Conservation (phyloP, 1,140 invertebrate genomes). For the Drosophila equinoxialis region DNA sequence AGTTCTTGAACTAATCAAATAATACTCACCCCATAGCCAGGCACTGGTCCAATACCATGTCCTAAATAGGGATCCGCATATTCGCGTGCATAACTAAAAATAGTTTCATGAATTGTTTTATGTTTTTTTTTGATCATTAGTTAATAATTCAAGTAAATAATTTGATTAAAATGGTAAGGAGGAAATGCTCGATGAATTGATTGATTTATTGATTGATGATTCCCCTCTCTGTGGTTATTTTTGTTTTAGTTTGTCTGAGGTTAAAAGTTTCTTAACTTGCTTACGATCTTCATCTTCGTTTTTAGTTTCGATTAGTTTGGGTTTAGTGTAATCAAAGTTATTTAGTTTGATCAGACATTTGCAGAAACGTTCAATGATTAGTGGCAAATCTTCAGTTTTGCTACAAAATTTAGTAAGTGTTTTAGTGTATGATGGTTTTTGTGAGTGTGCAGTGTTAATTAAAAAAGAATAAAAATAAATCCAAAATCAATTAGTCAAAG, state of each 20-base stretch:
- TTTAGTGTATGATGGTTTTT: conserved; percentile 42
- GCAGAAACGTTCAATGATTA: conserved; percentile 63
- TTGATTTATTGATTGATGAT: conserved; percentile 37
- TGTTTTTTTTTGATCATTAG: conserved; percentile 30
- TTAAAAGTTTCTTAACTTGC: neutral
- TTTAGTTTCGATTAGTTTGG: conserved; percentile 8
- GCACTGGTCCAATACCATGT: conserved; percentile 97
- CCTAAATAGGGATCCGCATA: conserved; percentile 97
- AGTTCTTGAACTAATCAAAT: neutral
- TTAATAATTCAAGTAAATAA: conserved; percentile 14
- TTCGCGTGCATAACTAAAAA: conserved; percentile 93
- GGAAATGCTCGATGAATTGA: neutral
- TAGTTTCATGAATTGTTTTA: conserved; percentile 35
- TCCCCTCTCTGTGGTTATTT: conserved; percentile 33
- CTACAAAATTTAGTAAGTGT: conserved; percentile 39
- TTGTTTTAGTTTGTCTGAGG: conserved; percentile 27
- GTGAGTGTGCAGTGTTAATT: conserved; percentile 21
- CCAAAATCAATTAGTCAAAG: conserved; percentile 18
- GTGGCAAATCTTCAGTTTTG: conserved; percentile 45
- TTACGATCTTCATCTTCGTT: neutral
- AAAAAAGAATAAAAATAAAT: conserved; percentile 32
- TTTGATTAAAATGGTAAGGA: conserved; percentile 2
- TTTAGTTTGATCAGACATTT: conserved; percentile 62
- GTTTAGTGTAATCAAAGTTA: conserved; percentile 53
- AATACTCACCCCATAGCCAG: conserved; percentile 95